These are phyloP conservation scores for Heliconius ismenius DNA, from an alignment of 2,888 invertebrate species.

Conservation along the genomic window DNA sequence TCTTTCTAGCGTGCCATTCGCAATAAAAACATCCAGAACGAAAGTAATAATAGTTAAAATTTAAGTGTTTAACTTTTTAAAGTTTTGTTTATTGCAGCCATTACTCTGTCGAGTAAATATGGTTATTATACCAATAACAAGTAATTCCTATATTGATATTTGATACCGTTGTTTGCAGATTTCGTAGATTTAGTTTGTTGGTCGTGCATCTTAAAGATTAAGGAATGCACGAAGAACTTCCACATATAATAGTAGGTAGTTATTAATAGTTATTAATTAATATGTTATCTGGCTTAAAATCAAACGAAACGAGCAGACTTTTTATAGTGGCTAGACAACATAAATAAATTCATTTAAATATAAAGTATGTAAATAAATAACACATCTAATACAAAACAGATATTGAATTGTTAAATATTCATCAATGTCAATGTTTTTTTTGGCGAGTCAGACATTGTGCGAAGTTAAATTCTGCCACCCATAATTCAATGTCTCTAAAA, in stretches of 20 bases:
- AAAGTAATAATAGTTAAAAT: conserved; percentile 38
- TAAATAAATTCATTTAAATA: background rate
- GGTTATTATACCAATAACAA: conserved; percentile 39
- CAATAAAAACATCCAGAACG: conserved; percentile 39
- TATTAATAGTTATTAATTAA: too few species aligned
- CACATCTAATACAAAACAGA: background rate
- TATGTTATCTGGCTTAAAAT: background rate
- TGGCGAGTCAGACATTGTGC: background rate
- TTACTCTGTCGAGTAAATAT: conserved; percentile 40
- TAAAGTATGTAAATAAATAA: background rate
- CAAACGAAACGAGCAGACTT: background rate
- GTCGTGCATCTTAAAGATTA: conserved; percentile 10
- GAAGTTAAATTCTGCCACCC: too few species aligned
- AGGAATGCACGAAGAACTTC: background rate
- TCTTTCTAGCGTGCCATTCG: conserved; percentile 31
- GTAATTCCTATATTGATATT: conserved; percentile 27
- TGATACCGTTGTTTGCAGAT: conserved; percentile 27
- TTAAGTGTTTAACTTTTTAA: conserved; percentile 41
- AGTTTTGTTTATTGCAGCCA: conserved; percentile 36
- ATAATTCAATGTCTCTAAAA: too few species aligned
- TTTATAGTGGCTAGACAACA: background rate
- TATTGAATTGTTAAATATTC: background rate
- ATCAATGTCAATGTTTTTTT: background rate
- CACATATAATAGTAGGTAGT: background rate
- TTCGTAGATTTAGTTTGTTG: conserved; percentile 5